Evolutionary conservation across 2,888 invertebrate genomes (phyloP).

Genomic region (Chaitophorus viminalis): DNA sequence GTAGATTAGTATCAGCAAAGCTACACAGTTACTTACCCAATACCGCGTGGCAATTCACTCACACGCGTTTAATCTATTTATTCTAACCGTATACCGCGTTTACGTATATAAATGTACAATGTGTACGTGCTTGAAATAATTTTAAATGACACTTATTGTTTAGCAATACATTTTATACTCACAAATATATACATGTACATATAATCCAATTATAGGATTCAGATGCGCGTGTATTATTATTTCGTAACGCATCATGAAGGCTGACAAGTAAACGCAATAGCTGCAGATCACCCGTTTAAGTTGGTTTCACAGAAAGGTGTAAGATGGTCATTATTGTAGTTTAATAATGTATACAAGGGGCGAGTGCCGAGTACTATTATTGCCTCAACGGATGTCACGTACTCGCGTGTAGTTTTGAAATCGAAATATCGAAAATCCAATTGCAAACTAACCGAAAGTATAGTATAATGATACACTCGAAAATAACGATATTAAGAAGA

Average conservation of each 20-base stretch:
- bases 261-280: too few relatives aligned
- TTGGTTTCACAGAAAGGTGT: not conserved
- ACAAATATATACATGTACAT: not conserved
- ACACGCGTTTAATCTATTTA: not conserved
- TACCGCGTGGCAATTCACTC: too few relatives aligned
- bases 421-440: not conserved
- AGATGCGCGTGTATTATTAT: too few relatives aligned
- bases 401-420: not conserved
- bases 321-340: too few relatives aligned
- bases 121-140: not conserved
- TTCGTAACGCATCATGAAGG: too few relatives aligned
- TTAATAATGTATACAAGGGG: too few relatives aligned
- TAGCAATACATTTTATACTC: slow-evolving; percentile 23
- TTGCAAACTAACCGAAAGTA: not conserved
- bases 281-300: not conserved
- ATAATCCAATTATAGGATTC: slow-evolving; percentile 16
- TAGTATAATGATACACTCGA: too few relatives aligned
- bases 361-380: too few relatives aligned
- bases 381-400: too few relatives aligned
- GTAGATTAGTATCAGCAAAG: too few relatives aligned
- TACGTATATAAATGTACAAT: not conserved
- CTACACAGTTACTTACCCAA: too few relatives aligned
- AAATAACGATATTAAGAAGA: too few relatives aligned
- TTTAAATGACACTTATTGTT: slow-evolving; percentile 4
- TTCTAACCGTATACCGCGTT: not conserved